Percentiles rank a stretch among this genome's conserved stretches.
phyloP scores from a whole-genome alignment of 2,888 invertebrate genomes.

The Trichogramma evanescens region DNA sequence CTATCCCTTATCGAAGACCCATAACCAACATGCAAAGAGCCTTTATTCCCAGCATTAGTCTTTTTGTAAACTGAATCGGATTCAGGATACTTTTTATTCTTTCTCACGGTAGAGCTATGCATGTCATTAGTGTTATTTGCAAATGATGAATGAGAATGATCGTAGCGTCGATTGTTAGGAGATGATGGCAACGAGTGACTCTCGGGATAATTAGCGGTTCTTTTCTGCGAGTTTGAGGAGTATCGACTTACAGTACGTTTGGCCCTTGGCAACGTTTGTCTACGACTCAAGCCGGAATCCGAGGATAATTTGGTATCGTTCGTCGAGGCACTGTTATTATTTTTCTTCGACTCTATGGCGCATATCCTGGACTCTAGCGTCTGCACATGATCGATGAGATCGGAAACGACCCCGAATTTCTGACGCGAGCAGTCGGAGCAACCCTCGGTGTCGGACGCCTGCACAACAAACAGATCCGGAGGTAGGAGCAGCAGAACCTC shows the following conservation, averaged over 20 bases:
- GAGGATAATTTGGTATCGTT: conserved; percentile 10
- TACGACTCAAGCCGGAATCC: conserved; percentile 17
- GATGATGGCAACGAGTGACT: conserved; percentile 39
- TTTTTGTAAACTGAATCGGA: conserved; percentile 25
- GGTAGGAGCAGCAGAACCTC: conserved; percentile 74
- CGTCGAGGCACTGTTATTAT: conserved; percentile 28
- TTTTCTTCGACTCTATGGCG: conserved; percentile 48
- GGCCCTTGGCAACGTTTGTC: conserved; percentile 25
- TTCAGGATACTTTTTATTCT: conserved; percentile 33
- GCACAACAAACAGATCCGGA: conserved; percentile 65
- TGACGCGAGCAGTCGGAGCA: conserved; percentile 20
- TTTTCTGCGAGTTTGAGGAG: conserved; percentile 30
- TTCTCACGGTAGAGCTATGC: conserved; percentile 24
- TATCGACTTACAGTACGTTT: conserved; percentile 32
- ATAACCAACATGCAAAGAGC: conserved; percentile 31
- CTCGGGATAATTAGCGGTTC: conserved; percentile 32
- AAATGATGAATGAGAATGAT: too few species aligned
- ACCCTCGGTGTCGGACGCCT: conserved; percentile 54
- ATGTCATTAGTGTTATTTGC: conserved; percentile 21
- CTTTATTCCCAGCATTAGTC: conserved; percentile 22
- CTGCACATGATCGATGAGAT: conserved; percentile 59
- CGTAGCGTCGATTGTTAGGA: conserved; percentile 26
- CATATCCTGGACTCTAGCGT: conserved; percentile 51
- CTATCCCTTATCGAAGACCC: conserved; percentile 25
- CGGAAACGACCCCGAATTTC: conserved; percentile 53